A percentile compares a stretch with the other conserved stretches of the same genome.
Conservation (phyloP, 2,113 vertebrate genomes). For the Centrocercus urophasianus region DNA sequence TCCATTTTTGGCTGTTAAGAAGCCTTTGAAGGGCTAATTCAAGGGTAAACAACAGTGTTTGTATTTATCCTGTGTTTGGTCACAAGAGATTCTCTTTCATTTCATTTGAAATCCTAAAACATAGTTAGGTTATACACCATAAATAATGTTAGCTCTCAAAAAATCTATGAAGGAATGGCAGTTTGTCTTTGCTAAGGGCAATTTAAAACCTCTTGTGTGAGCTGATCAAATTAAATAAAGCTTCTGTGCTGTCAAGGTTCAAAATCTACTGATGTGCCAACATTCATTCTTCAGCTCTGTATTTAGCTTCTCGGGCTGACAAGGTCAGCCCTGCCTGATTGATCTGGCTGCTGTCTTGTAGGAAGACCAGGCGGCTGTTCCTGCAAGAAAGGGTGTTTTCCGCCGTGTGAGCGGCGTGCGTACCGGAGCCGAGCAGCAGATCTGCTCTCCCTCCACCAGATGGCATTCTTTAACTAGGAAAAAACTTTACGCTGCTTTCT, state of each 20-base stretch:
- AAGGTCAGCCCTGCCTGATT: slow-evolving; percentile 66
- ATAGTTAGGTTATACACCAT: slow-evolving; percentile 53
- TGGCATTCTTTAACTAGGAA: slow-evolving; percentile 73
- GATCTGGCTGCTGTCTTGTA: slow-evolving; percentile 54
- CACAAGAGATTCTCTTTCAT: slow-evolving; percentile 66
- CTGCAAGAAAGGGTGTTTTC: not conserved
- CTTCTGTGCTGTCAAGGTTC: slow-evolving; percentile 73
- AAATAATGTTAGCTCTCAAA: slow-evolving; percentile 71
- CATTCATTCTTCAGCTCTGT: slow-evolving; percentile 71
- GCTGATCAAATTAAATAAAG: slow-evolving; percentile 80
- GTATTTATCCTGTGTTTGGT: slow-evolving; percentile 52
- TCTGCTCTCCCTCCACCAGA: slow-evolving; percentile 53
- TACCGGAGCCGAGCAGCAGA: not conserved
- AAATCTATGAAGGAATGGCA: slow-evolving; percentile 27
- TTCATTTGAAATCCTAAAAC: slow-evolving; percentile 70
- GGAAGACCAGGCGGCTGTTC: slow-evolving; percentile 1
- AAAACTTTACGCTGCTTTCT: not conserved
- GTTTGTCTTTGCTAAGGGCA: slow-evolving; percentile 70
- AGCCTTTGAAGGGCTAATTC: slow-evolving; percentile 17
- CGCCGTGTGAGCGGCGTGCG: not conserved
- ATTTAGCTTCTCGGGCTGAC: slow-evolving; percentile 71
- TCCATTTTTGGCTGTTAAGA: not conserved
- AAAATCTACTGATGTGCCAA: slow-evolving; percentile 71
- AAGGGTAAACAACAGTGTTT: slow-evolving; percentile 31
- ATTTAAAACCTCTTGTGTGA: slow-evolving; percentile 72